These are phyloP conservation scores for Loriculus beryllinus DNA, from an alignment of 2,797 vertebrate genomes.

Conservation along the genomic window DNA sequence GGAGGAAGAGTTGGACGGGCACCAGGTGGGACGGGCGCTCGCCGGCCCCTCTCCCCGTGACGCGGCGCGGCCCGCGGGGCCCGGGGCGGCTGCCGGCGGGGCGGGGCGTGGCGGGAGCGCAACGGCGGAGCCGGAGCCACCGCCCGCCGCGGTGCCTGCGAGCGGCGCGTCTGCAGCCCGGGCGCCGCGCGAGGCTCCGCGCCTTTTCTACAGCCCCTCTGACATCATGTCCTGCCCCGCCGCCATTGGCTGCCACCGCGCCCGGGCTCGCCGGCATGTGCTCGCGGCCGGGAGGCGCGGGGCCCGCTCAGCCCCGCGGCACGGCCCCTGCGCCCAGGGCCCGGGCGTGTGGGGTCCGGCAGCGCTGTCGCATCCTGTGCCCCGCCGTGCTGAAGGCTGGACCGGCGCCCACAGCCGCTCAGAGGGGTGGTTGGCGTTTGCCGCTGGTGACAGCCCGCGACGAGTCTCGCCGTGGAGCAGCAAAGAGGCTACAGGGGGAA, in stretches of 20 bases:
- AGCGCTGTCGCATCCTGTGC: not conserved
- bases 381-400: not conserved
- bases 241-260: constrained; percentile 85
- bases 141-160: constrained; percentile 77
- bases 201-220: constrained; percentile 94
- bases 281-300: constrained; percentile 9
- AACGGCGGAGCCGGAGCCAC: constrained; percentile 16
- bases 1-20: constrained; percentile 59
- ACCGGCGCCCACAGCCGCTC: not conserved
- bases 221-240: constrained; percentile 87
- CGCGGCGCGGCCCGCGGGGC: constrained; percentile 37
- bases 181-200: constrained; percentile 83
- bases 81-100: not conserved
- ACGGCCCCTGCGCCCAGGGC: no score
- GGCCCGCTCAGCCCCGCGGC: not conserved
- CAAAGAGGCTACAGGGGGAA: rapidly evolving
- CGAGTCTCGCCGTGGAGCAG: not conserved
- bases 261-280: constrained; percentile 76
- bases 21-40: constrained; percentile 46
- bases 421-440: rapidly evolving
- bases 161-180: constrained; percentile 82
- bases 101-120: constrained; percentile 38
- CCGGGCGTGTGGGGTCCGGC: no score
- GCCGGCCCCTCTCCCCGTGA: constrained; percentile 23
- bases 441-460: not conserved